Conservation (phyloP, 2,888 invertebrate species). For the Ischnura elegans region DNA sequence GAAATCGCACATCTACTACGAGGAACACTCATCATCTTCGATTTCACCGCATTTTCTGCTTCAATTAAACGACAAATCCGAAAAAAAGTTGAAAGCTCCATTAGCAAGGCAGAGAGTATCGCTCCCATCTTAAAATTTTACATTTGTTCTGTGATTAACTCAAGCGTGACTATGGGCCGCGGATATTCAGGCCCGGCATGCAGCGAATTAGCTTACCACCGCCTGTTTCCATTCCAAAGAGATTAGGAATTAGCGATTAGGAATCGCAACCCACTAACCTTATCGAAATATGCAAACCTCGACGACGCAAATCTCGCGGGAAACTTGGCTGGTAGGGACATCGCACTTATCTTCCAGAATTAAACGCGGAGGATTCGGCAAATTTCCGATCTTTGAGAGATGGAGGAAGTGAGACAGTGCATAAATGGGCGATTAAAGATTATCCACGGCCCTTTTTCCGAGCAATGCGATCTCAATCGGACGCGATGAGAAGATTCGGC, state of each 20-base stretch:
- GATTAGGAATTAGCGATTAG: background rate
- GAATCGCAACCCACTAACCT: background rate
- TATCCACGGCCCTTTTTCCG: background rate
- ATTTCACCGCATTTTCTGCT: no score
- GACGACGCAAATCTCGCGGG: background rate
- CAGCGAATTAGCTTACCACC: no score
- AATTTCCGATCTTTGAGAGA: background rate
- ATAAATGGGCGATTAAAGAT: background rate
- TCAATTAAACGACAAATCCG: no score
- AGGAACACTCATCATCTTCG: no score
- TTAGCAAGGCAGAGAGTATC: no score
- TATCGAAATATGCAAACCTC: background rate
- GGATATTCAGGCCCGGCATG: no score
- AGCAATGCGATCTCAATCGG: background rate
- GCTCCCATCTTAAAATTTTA: no score
- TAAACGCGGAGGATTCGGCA: background rate
- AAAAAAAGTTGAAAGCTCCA: no score
- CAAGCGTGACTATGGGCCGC: no score
- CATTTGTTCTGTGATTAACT: no score
- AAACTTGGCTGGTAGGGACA: background rate
- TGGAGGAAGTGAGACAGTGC: slow-evolving; percentile 16
- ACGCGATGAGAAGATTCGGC: background rate
- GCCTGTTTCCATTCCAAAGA: background rate
- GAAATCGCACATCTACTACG: no score
- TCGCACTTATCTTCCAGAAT: background rate